Conservation (phyloP, 2,797 vertebrate species). For the Enteromius unitaeniatus region DNA sequence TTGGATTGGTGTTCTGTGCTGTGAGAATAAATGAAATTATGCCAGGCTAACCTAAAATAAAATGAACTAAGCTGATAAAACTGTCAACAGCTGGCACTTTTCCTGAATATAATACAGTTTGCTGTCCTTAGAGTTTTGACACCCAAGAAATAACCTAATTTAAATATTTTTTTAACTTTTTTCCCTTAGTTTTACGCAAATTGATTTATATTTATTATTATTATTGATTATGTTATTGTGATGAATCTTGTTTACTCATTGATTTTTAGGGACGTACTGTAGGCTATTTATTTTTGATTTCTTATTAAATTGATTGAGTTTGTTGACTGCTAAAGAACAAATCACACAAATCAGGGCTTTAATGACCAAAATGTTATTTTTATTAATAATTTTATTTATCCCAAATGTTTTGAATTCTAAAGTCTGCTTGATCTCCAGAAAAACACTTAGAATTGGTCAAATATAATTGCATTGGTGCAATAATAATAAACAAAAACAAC, state of each 20-base stretch:
- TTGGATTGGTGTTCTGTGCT: not conserved
- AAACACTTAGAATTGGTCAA: not conserved
- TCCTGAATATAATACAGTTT: conserved; percentile 2
- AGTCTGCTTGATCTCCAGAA: not conserved
- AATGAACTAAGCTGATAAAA: not conserved
- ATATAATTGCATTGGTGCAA: not conserved
- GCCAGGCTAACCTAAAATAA: not conserved
- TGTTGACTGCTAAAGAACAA: not conserved
- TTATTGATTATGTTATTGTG: not conserved
- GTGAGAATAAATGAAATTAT: conserved; percentile 4
- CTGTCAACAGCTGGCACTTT: not conserved
- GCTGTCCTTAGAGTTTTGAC: not conserved
- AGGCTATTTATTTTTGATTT: not conserved
- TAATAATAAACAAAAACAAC: not conserved
- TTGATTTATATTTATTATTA: no score
- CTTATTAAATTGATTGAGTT: not conserved
- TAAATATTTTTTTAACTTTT: no score
- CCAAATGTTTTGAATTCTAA: not conserved
- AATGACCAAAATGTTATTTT: not conserved
- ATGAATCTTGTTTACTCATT: not conserved
- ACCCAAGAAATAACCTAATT: no score
- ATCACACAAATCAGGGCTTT: not conserved
- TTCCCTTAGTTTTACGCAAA: not conserved
- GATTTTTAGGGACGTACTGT: not conserved
- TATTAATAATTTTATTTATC: not conserved